phyloP scores from a whole-genome alignment of 2,888 invertebrate genomes.

The Fragum fragum region DNA sequence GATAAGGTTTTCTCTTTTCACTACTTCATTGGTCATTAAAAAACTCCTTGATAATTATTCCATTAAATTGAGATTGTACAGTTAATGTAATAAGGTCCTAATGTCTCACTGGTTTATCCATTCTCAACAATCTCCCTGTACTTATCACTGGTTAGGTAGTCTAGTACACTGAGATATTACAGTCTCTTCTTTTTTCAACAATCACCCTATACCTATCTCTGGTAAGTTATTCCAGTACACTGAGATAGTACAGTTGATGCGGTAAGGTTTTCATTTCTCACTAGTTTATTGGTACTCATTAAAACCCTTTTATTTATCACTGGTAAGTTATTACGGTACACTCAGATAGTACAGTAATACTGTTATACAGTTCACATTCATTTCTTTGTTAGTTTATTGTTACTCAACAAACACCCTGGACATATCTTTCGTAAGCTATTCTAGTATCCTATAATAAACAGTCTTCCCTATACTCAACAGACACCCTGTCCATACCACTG shows the following conservation, averaged over 20 bases:
- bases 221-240: constrained; percentile 78
- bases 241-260: constrained; percentile 83
- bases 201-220: constrained; percentile 85
- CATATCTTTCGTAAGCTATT: constrained; percentile 85
- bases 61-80: no score
- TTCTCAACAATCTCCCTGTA: constrained; percentile 85
- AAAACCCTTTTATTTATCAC: constrained; percentile 86
- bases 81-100: constrained; percentile 86
- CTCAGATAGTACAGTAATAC: constrained; percentile 81
- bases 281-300: constrained; percentile 82
- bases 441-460: constrained; percentile 74
- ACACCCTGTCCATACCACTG: constrained; percentile 85
- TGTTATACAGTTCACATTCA: constrained; percentile 86
- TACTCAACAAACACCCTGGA: constrained; percentile 85
- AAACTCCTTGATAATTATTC: no score
- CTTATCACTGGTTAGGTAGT: constrained; percentile 85
- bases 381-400: constrained; percentile 82
- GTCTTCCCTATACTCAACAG: constrained; percentile 83
- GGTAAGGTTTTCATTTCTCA: constrained; percentile 85
- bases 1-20: constrained; percentile 85
- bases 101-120: constrained; percentile 83
- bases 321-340: constrained; percentile 78
- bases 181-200: constrained; percentile 83
- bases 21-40: constrained; percentile 82
- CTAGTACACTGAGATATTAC: constrained; percentile 68